These are phyloP conservation scores for Zoanthus sansibaricus DNA, from an alignment of 92 coral and sea anemone genomes.

Conservation along the genomic window DNA sequence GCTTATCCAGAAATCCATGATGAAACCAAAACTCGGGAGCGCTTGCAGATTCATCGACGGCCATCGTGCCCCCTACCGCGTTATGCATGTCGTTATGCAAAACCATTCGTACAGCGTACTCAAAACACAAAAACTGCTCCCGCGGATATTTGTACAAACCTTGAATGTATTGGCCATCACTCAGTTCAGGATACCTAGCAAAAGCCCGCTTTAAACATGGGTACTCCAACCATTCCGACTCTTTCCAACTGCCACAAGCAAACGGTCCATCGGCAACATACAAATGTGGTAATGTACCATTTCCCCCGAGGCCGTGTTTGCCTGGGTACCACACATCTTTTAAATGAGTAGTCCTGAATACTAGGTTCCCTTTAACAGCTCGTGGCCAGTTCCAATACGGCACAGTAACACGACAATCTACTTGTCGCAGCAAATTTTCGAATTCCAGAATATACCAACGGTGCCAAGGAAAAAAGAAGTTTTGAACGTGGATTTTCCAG, in stretches of 20 bases:
- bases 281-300: conserved; percentile 35
- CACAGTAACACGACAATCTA: conserved; percentile 53
- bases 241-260: conserved; percentile 28
- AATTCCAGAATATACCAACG: conserved; percentile 59
- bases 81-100: conserved; percentile 84
- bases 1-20: conserved; percentile 92
- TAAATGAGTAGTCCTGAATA: conserved; percentile 30
- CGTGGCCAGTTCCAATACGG: conserved; percentile 66
- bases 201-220: conserved; percentile 35
- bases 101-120: conserved; percentile 54
- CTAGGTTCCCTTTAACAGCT: neutral
- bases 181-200: neutral
- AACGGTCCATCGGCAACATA: conserved; percentile 60
- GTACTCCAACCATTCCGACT: conserved; percentile 4
- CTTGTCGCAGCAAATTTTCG: conserved; percentile 51
- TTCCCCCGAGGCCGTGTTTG: conserved; percentile 66
- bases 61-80: conserved; percentile 90
- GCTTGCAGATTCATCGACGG: conserved; percentile 71
- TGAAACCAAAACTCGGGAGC: conserved; percentile 94
- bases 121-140: conserved; percentile 67
- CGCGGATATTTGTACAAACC: conserved; percentile 32
- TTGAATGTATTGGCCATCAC: neutral
- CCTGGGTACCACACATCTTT: conserved; percentile 53
- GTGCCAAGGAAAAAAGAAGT: conserved; percentile 25
- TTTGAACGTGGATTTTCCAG: neutral